Base-by-base conservation (phyloP, 2,797 vertebrate genomes). In the Hybognathus amarus region DNA sequence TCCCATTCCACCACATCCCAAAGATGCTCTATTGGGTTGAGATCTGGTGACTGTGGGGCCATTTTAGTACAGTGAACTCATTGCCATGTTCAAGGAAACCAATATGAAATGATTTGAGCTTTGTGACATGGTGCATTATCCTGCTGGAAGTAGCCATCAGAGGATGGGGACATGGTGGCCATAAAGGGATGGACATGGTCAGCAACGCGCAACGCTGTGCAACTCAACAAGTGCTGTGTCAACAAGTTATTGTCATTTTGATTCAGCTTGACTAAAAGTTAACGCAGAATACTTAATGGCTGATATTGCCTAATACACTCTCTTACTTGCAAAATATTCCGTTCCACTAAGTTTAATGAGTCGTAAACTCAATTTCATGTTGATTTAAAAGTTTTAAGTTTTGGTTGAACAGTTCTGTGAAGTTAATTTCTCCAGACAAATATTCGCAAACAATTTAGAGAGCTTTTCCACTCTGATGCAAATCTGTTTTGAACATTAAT, bases 401-500 rank as follows among this genome's bases (percentile, higher is more conserved):
- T 17, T 20, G 76, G n/a, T 63, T 47, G 24, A 63, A 63, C 38
- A 50, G 24, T 77, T 27, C 17, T 77, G 59, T 78, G 40, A 78
- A 78, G 50, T 42, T 76, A 47, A 76, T 54, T 67, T 76, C 22
- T 54, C 76, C n/a, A n/a, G 61, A 67, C 56, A 71, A 83, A 75
- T 9, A 64, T 36, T 64, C 22, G 17, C 45, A 63, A 69, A 83
- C 66, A 38, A 24, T 71, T 85, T 66, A 67, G 30, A 83, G 27
- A 82, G 68, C 24, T 79, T 85, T 74, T 75, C 52, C n/a, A 22
- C 52, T 66, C 50, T 10, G 33, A 75, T 68, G 71, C 61, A 80
- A 74, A 82, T 88, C 70, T 73, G 54, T 73, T 82, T 74, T 63
- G 54, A 47, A 52, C 66, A 76, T 79, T 85, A 70, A 77, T 87